Evolutionary conservation across 2,797 vertebrate species (phyloP).

Genomic region (Sebastes taczanowskii): DNA sequence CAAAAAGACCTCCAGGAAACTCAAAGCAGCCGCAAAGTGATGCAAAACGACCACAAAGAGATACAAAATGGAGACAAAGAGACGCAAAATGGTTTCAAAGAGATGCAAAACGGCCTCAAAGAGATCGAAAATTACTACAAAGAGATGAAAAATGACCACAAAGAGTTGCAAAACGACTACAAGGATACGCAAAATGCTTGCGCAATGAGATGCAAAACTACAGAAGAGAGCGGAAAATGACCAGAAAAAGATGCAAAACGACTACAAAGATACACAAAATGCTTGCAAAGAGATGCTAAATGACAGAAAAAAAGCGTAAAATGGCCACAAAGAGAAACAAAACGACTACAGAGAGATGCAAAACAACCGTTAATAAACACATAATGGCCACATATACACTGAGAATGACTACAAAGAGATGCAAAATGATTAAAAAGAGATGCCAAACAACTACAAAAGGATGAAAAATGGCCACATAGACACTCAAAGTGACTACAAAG

Average conservation of each 20-base stretch:
- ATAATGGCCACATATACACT: neutral
- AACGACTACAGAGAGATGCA: neutral
- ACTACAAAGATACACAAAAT: neutral
- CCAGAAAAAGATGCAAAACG: fast-evolving
- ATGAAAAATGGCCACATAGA: too few species aligned
- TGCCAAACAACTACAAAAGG: too few species aligned
- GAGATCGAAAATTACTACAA: neutral
- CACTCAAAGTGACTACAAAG: neutral
- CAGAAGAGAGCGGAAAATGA: neutral
- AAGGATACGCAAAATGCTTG: neutral
- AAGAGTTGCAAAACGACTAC: fast-evolving
- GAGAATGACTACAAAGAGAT: neutral
- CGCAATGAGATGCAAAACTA: too few species aligned
- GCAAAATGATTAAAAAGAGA: neutral
- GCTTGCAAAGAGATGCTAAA: too few species aligned
- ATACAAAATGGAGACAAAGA: neutral
- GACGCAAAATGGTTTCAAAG: neutral
- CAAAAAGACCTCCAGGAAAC: too few species aligned
- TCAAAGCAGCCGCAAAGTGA: neutral
- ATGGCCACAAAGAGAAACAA: neutral
- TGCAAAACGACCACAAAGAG: neutral
- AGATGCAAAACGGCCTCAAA: neutral
- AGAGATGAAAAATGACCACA: neutral
- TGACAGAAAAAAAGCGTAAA: neutral
- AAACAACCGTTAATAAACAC: neutral